Base-by-base conservation (phyloP, 2,888 invertebrate species). In the Hypselothyrea guttata region DNA sequence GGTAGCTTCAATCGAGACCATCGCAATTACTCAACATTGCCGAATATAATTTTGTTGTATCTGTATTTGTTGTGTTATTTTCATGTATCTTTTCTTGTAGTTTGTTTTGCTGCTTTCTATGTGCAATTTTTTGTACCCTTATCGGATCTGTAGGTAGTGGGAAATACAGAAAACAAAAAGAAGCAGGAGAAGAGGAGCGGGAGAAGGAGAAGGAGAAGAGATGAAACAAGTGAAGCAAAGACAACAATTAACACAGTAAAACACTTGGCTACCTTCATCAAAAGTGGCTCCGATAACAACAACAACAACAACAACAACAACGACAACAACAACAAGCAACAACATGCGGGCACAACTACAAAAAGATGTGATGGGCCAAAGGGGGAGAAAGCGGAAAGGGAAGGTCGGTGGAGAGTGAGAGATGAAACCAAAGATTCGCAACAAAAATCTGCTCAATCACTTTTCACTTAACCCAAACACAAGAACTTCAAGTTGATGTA, bases 391-490 rank as follows among this genome's bases (percentile, higher is more conserved):
- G 18, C 28, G 11, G 5, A 28, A 16, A 30, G 9, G 37, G 9
- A 8, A 9, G 18, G 1, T 12, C n/a, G 52, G 12, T 15, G 31
- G 28, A 4, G 37, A 47, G 38, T 13, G 38, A 40, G 44, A 62
- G 58, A 76, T 66, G 74, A 73, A 66, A 71, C 77, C 42, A 83
- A 81, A 81, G 74, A 83, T 83, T 83, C 69, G 84, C 74, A 73
- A 76, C 77, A 81, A 74, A 78, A 78, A 78, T 83, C 81, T 78
- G 77, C 77, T 78, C 77, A 78, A 78, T 78, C 84, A 83, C 77
- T 78, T 78, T 78, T 83, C 77, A 78, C 77, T 78, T 78, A 78
- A 78, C 77, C 81, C 84, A 84, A 78, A 79, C 84, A 78, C 84
- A 73, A 76, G 74, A 77, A 76, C 84, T 79, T 79, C 74, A 73